Base-by-base conservation (phyloP, 2,797 vertebrate genomes). In the Chromobotia macracanthus region DNA sequence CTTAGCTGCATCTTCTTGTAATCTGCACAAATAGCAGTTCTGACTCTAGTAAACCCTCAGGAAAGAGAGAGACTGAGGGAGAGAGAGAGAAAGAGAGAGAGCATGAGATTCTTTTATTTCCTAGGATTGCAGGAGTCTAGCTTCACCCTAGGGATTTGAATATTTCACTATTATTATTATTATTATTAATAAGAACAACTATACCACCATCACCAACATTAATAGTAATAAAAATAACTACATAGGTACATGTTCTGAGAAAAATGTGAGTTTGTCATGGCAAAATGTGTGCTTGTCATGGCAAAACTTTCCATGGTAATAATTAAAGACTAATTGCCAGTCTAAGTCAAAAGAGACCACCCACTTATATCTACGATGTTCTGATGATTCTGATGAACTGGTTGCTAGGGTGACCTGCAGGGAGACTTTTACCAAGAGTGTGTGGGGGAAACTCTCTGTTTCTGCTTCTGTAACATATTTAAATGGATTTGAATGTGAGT, bases 401-500 rank as follows among this genome's bases (percentile, higher is more conserved):
- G n/a, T 56, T 56, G 9, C 11, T 19, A 7, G 11, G 11, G 3
- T 53, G 19, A 56, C 48, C 48, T 50, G 48, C 48, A 21, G n/a
- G 9, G 19, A 56, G n/a, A 55, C 8, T 55, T 19, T 7, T 8
- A 31, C 55, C 21, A 8, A 21, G 10, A 15, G 28, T 60, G 60
- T 63, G 25, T 63, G 60, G 18, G 31, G 16, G 16, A n/a, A 1
- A 23, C 28, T n/a, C 25, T 35, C 28, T 25, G 15, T 65, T 25
- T 55, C 31, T 18, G 19, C 31, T 55, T 21, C 1, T 44, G 61
- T 55, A 66, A 55, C 35, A 66, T 6, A 66, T 75, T 53, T 75
- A 25, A 65, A 66, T 66, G 50, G 18, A 55, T 75, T 75, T 75
- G 63, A 23, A 41, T 75, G 48, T 15, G n/a, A 63, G 72, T 41